Base-by-base conservation (phyloP, 2,888 invertebrate genomes). In the Scaptodrosophila latifasciaeformis region DNA sequence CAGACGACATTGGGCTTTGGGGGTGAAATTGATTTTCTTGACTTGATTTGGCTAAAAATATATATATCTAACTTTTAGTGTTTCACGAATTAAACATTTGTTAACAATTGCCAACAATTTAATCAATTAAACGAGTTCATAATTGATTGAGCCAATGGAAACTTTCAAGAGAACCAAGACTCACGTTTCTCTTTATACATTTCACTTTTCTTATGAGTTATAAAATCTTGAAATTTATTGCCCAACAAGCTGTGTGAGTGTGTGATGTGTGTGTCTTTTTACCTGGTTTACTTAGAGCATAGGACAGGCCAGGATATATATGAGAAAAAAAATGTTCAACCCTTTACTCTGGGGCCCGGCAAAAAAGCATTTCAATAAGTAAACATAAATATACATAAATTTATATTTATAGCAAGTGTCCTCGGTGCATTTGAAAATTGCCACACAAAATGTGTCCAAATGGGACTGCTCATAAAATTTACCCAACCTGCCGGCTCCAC, bases 341-440 rank as follows among this genome's bases (percentile, higher is more conserved):
- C 24, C 4, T 7, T 7, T 7, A 24, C 24, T 24, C 24, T 7
- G 24, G 3, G 7, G 24, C 24, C 24, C 24, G 24, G 4, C 3
- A 7, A 46, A 31, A 52, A 63, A 17, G 18, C 55, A 65, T 71
- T 66, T 78, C 74, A 75, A 75, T 78, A 75, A 78, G 66, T 59
- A 59, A 54, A 51, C 70, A 70, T 70, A 66, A 68, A 62, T 65
- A 68, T 60, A 55, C 54, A 55, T 47, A 54, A 64, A 76, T 79
- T 76, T 76, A 76, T 72, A 76, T 79, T 76, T 76, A 76, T 72
- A 56, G 70, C 67, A 39, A 61, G 58, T 68, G 70, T 67, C 53
- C 60, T 65, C 48, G 55, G 46, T 78, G 72, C 78, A 77, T 77
- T 72, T 72, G 77, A 74, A 77, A 77, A 72, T 72, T 72, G 77